Conservation (phyloP, 1,140 invertebrate genomes). For the Drosophila repletoides region DNA sequence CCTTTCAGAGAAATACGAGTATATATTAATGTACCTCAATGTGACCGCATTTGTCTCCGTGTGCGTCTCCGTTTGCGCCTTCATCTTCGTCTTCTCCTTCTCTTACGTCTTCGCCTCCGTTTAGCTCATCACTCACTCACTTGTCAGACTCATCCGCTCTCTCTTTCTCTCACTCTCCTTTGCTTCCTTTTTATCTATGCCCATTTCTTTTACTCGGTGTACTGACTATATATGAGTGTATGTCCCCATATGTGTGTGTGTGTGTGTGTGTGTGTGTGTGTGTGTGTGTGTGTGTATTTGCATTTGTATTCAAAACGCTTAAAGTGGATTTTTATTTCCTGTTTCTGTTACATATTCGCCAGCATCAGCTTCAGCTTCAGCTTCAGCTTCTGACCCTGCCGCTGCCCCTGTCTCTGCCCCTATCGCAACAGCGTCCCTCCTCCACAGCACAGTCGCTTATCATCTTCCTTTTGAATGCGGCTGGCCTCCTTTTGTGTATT, state of each 20-base stretch:
- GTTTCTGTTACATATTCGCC: conserved; percentile 53
- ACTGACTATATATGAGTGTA: too few species aligned
- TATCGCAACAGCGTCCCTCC: not conserved
- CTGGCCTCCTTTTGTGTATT: conserved; percentile 53
- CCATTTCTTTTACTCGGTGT: not conserved
- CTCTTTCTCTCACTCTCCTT: not conserved
- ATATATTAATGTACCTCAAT: conserved; percentile 73
- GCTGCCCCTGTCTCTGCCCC: not conserved
- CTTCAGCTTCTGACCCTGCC: not conserved
- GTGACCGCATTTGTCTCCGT: conserved; percentile 63
- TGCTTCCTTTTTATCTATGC: not conserved
- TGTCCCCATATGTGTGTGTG: not conserved
- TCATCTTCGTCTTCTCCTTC: not conserved
- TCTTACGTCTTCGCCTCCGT: not conserved
- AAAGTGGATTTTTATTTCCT: conserved; percentile 79
- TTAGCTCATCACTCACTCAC: conserved; percentile 61
- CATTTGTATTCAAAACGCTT: conserved; percentile 79
- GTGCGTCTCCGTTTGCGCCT: not conserved
- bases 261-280: not conserved
- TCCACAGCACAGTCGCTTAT: conserved; percentile 1
- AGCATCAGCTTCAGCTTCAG: not conserved
- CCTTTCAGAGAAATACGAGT: conserved; percentile 51
- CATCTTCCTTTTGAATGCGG: conserved; percentile 13
- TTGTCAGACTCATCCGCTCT: conserved; percentile 48
- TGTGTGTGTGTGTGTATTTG: conserved; percentile 47